phyloP scores from a whole-genome alignment of 2,888 invertebrate species.

The Agrenia bidenticulata region DNA sequence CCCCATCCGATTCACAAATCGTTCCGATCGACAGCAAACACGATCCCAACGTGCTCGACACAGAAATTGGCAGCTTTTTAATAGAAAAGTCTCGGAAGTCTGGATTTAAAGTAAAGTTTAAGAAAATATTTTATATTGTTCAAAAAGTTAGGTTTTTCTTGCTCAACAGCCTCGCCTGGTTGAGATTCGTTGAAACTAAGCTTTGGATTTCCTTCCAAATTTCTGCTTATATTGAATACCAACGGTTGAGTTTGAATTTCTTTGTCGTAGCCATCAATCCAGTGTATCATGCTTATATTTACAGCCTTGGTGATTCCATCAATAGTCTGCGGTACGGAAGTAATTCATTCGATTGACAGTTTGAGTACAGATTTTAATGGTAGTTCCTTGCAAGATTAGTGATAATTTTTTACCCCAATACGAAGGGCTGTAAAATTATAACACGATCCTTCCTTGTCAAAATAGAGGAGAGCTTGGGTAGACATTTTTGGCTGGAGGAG shows the following conservation, averaged over 20 bases:
- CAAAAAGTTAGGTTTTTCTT: neutral
- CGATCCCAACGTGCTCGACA: slow-evolving; percentile 1
- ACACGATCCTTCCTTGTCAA: slow-evolving; percentile 18
- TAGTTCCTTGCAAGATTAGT: neutral
- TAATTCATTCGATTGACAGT: too few species aligned
- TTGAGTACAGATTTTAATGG: too few species aligned
- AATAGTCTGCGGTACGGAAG: too few species aligned
- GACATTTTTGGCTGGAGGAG: too few species aligned
- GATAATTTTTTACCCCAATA: slow-evolving; percentile 25
- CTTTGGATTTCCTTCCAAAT: neutral
- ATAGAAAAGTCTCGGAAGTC: slow-evolving; percentile 21
- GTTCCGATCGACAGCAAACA: slow-evolving; percentile 27
- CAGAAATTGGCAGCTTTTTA: slow-evolving; percentile 20
- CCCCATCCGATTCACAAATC: slow-evolving; percentile 40
- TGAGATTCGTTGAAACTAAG: neutral
- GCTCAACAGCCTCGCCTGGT: neutral
- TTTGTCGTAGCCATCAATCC: slow-evolving; percentile 21
- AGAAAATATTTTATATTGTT: too few species aligned
- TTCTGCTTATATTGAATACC: slow-evolving; percentile 23
- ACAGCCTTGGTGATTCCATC: too few species aligned
- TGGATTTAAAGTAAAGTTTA: too few species aligned
- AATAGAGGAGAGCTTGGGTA: slow-evolving; percentile 4
- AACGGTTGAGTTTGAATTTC: slow-evolving; percentile 14
- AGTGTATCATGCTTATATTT: slow-evolving; percentile 27
- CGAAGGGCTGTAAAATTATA: slow-evolving; percentile 26